phyloP scores from a whole-genome alignment of 2,888 invertebrate genomes.

The Dermolepida albohirtum region DNA sequence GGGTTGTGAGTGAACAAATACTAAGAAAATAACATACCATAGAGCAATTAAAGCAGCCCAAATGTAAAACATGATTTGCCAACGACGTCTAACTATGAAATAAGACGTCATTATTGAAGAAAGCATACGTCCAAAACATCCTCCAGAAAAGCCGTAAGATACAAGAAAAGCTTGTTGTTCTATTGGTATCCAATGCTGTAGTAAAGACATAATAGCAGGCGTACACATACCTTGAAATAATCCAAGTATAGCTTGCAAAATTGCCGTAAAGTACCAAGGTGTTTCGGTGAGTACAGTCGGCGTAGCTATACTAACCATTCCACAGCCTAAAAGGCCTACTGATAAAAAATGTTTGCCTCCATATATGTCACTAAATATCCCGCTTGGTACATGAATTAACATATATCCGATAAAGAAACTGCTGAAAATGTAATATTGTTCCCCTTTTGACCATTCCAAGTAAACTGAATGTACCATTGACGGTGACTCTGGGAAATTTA shows the following conservation, averaged over 20 bases:
- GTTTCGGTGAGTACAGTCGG: not conserved
- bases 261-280: not conserved
- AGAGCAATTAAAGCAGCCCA: not conserved
- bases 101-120: not conserved
- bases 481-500: no score
- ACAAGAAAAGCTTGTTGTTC: not conserved
- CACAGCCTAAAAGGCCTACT: not conserved
- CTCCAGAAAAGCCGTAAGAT: constrained; percentile 23
- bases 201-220: constrained; percentile 1
- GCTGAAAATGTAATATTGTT: constrained; percentile 5
- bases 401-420: constrained; percentile 16
- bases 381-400: not conserved
- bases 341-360: constrained; percentile 17
- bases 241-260: constrained; percentile 1
- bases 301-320: not conserved
- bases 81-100: not conserved
- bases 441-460: constrained; percentile 5
- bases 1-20: constrained; percentile 8
- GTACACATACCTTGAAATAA: constrained; percentile 7
- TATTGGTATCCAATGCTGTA: not conserved
- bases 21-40: not conserved
- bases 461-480: not conserved
- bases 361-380: constrained; percentile 9
- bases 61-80: constrained; percentile 5
- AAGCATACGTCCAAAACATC: constrained; percentile 9